phyloP scores from a whole-genome alignment of 2,888 invertebrate species.

The Caenorhabditis panamensis region DNA sequence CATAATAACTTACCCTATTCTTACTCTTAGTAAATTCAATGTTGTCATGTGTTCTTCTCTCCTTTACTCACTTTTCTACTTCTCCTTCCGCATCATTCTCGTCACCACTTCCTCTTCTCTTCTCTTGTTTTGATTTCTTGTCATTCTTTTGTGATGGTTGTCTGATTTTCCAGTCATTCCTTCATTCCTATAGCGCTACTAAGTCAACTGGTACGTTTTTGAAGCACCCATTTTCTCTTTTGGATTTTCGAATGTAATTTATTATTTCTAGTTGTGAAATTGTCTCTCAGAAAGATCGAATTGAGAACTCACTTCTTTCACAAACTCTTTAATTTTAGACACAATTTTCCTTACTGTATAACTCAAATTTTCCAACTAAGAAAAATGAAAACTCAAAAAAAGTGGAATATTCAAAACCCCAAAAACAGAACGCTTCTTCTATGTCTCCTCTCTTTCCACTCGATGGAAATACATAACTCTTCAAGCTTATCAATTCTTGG shows the following conservation, averaged over 20 bases:
- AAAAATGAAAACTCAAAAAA: slow-evolving; percentile 37
- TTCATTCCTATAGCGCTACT: slow-evolving; percentile 42
- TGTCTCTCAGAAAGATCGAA: not conserved
- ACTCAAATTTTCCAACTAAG: not conserved
- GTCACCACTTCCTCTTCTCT: slow-evolving; percentile 22
- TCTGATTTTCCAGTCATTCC: slow-evolving; percentile 57
- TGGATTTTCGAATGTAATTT: slow-evolving; percentile 37
- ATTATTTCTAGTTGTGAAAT: slow-evolving; percentile 27
- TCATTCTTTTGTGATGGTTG: slow-evolving; percentile 58
- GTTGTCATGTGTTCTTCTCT: slow-evolving; percentile 5
- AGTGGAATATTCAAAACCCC: slow-evolving; percentile 37
- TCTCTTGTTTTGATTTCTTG: slow-evolving; percentile 41
- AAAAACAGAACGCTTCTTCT: slow-evolving; percentile 28
- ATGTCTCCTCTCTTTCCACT: slow-evolving; percentile 14
- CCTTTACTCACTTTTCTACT: slow-evolving; percentile 32
- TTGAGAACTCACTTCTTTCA: not conserved
- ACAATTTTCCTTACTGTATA: not conserved
- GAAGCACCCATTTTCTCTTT: slow-evolving; percentile 1
- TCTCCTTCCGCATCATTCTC: no score
- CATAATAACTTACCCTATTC: not conserved
- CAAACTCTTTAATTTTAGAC: slow-evolving; percentile 5
- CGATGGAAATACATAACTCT: slow-evolving; percentile 3
- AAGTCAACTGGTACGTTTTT: slow-evolving; percentile 50
- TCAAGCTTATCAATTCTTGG: not conserved
- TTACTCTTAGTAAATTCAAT: slow-evolving; percentile 2